Base-by-base conservation (phyloP, 2,113 vertebrate genomes). In the Platichthys flesus region DNA sequence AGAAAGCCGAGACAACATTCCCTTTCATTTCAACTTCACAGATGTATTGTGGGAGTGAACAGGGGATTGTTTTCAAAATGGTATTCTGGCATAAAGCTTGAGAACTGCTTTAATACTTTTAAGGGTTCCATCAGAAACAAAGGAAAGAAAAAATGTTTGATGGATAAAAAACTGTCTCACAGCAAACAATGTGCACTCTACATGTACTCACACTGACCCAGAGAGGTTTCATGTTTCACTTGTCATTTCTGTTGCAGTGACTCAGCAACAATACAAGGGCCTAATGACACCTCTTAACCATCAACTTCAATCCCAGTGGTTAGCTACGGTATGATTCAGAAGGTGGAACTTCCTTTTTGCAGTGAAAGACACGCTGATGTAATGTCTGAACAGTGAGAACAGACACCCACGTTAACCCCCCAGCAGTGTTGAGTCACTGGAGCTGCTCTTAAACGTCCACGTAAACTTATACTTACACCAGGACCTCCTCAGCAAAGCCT, bases 251-350 rank as follows among this genome's bases (percentile, higher is more conserved):
- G 72, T 37, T 60, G 71, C 8, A 55, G 70, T 73, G 49, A 78
- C 9, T 84, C 64, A 93, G 88, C 21, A 66, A 62, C 81, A 84
- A 76, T 74, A 35, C 70, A 8, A 82, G 71, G 63, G 66, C 78
- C 74, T 37, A 63, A 47, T 47, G 16, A 13, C 78, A 62, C 67
- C 85, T 87, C 76, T 85, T 92, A 31, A 82, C 65, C 78, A 58
- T 78, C 16, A 63, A 40, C 82, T 59, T 87, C 77, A 74, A 78
- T 80, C 31, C 66, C 13, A 2, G 10, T 85, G 73, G 78, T 84
- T 55, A 82, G 58, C 80, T 73, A 31, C 28, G 54, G 37, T 68
- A 69, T 93, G 92, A 94, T 81, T 94, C 91, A 93, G 67, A 61
- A 54, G 64, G 16, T 10, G 82, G 40, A 85, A 84, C 90, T 91